Percentiles rank a stretch among this genome's conserved stretches.
phyloP scores from a whole-genome alignment of 1,140 invertebrate species.

The Lucilia cuprina region DNA sequence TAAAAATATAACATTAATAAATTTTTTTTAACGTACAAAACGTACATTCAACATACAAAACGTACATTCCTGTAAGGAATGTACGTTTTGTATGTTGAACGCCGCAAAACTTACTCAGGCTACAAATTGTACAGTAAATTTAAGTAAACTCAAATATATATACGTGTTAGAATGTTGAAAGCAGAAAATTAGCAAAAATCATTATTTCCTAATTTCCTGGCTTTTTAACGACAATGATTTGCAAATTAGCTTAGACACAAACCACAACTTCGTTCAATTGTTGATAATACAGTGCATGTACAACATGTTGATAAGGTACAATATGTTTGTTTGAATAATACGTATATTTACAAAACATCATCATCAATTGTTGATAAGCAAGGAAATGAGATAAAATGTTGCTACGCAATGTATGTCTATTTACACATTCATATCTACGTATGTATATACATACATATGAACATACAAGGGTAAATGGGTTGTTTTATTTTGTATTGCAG shows the following conservation, averaged over 20 bases:
- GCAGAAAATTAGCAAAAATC: too few relatives aligned
- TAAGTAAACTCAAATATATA: too few relatives aligned
- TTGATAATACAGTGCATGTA: neutral
- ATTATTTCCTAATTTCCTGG: neutral
- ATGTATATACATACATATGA: neutral
- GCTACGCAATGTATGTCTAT: neutral
- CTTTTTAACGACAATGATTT: slow-evolving; percentile 16
- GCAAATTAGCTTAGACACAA: slow-evolving; percentile 17
- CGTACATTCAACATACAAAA: too few relatives aligned
- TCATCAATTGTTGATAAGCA: neutral
- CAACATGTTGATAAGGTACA: neutral
- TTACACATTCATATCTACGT: neutral
- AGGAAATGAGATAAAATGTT: neutral
- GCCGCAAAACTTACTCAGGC: too few relatives aligned
- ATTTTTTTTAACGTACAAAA: too few relatives aligned
- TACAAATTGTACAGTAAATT: too few relatives aligned
- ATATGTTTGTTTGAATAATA: neutral
- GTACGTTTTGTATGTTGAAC: too few relatives aligned
- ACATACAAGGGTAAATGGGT: too few relatives aligned
- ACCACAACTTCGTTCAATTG: neutral
- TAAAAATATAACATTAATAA: too few relatives aligned
- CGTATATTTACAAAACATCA: neutral
- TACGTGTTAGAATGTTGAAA: too few relatives aligned
- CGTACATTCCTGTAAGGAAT: too few relatives aligned
- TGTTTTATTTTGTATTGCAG: too few relatives aligned